Base-by-base conservation (phyloP, 2,888 invertebrate genomes). In the Agonopterix heracliana region DNA sequence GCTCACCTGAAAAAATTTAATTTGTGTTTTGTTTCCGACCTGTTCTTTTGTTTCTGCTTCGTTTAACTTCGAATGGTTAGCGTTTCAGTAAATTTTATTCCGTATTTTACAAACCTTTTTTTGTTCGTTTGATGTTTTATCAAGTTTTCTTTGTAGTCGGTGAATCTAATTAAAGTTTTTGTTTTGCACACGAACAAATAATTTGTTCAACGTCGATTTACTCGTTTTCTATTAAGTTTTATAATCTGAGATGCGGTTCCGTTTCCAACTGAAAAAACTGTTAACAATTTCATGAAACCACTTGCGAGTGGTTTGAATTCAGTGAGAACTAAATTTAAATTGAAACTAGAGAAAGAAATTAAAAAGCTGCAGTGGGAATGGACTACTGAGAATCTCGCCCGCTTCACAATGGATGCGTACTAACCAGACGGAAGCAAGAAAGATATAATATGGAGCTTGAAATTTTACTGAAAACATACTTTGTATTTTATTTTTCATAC, bases 1-100 rank as follows among this genome's bases (percentile, higher is more conserved):
- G 68, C 68, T 74, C 68, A 74, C 74, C 74, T 76, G 71, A 68
- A 78, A 78, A 79, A 80, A 73, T 62, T 60, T 71, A 71, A 76
- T 74, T 76, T 71, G 68, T 65, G 56, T 71, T 73, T 68, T 65
- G 56, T 62, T 63, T 58, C 55, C 57, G 51, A 60, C 58, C 72
- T 66, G 63, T 70, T 67, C 59, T 63, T 56, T 59, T 61, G 54
- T 58, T 64, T 72, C 60, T 57, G 63, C 67, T 63, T 68, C 68
- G 68, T 75, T 81, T 70, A 67, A 63, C 61, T 62, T 59, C 57
- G 63, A 63, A 60, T 49, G 56, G 60, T 61, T 64, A 66, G 60
- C 56, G 57, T 64, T 64, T 59, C 59, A 55, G 61, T 63, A 57
- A 59, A 64, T 56, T 60, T 65, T 57, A 60, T 63, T 60, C 59